Conservation (phyloP, 2,113 vertebrate genomes). For the Pelmatolapia mariae region DNA sequence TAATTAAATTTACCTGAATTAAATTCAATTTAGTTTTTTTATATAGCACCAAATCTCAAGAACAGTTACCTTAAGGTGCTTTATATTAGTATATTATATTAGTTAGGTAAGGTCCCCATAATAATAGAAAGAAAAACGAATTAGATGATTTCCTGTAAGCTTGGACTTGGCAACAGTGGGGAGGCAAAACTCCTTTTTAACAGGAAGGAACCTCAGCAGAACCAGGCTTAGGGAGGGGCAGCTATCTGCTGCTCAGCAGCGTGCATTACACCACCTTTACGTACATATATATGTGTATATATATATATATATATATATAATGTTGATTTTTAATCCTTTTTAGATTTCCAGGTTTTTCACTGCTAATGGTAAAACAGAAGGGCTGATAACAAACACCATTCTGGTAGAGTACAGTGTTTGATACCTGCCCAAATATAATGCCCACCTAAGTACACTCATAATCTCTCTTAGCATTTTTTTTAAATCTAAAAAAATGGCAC, state of each 20-base stretch:
- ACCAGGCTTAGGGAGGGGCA: background rate
- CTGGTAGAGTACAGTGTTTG: background rate
- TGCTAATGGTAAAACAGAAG: background rate
- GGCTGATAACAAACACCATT: background rate
- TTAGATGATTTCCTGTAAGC: background rate
- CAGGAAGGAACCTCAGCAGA: background rate
- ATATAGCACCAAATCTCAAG: background rate
- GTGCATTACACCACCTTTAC: background rate
- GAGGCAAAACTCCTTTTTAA: background rate
- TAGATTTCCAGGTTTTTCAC: background rate
- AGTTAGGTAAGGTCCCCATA: background rate
- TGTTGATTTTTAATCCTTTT: background rate
- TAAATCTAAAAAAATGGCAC: background rate
- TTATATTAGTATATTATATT: background rate
- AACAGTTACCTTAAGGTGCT: background rate
- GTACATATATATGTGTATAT: fast-evolving
- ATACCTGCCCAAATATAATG: background rate
- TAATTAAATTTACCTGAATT: background rate
- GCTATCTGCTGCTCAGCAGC: background rate
- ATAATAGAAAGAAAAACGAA: background rate
- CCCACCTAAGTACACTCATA: background rate
- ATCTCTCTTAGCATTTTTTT: background rate
- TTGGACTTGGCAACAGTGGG: background rate
- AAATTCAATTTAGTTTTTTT: background rate
- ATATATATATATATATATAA: too few species aligned